A percentile compares a stretch with the other conserved stretches of the same genome.
These are phyloP conservation scores for Brachionus calyciflorus DNA, from an alignment of 1,140 invertebrate genomes.

Conservation along the genomic window DNA sequence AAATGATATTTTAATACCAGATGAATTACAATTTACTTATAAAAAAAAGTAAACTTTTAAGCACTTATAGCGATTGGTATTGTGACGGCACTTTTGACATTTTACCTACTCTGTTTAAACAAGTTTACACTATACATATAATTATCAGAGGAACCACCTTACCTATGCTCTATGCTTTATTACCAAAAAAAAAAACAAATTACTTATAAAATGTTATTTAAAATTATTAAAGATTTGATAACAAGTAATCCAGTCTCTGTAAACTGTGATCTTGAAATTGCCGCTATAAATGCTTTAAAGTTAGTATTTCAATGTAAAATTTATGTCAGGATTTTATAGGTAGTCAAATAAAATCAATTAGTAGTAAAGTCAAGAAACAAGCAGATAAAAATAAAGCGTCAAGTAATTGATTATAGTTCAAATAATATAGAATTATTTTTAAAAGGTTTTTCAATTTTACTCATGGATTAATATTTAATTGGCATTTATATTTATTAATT, in stretches of 20 bases:
- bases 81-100: background rate
- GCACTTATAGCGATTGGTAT: background rate
- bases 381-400: too few species aligned
- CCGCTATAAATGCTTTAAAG: background rate
- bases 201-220: background rate
- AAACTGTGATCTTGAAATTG: background rate
- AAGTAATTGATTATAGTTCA: too few species aligned
- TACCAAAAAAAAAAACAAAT: background rate
- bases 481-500: too few species aligned
- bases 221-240: background rate
- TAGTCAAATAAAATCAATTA: too few species aligned
- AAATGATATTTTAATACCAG: too few species aligned
- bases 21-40: background rate
- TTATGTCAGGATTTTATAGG: background rate
- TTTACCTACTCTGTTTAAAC: background rate
- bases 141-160: background rate
- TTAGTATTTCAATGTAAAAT: background rate
- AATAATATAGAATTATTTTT: too few species aligned
- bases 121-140: background rate
- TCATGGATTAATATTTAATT: too few species aligned
- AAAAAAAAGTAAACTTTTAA: background rate
- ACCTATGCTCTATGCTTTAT: background rate
- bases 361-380: too few species aligned
- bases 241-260: background rate
- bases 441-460: too few species aligned